Evolutionary conservation across 2,888 invertebrate genomes (phyloP).

Genomic region (Cantharis lateralis): DNA sequence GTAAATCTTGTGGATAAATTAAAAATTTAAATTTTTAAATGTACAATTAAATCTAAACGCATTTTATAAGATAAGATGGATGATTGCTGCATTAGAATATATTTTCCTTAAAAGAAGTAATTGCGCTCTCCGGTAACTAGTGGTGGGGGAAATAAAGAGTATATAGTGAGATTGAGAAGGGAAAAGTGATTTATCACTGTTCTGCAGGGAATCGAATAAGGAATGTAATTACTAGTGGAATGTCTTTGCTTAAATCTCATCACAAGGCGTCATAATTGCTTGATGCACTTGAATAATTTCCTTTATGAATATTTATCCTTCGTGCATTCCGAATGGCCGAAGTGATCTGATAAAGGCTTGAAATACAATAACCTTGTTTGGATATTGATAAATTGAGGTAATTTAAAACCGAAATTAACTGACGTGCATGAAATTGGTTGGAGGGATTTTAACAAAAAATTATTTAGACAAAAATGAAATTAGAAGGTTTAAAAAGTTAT

Average conservation of each 20-base stretch:
- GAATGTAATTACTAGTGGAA: slow-evolving; percentile 51
- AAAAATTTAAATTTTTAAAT: slow-evolving; percentile 14
- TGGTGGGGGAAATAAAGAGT: slow-evolving; percentile 31
- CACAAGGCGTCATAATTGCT: slow-evolving; percentile 34
- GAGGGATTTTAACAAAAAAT: not conserved
- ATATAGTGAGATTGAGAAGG: slow-evolving; percentile 34
- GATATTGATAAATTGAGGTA: not conserved
- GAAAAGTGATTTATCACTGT: slow-evolving; percentile 48
- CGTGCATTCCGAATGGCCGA: not conserved
- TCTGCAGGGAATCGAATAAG: slow-evolving; percentile 48
- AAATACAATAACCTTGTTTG: not conserved
- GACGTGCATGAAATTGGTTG: not conserved
- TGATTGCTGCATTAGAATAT: slow-evolving; percentile 35
- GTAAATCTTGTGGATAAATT: not conserved
- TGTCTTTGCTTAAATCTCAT: slow-evolving; percentile 50
- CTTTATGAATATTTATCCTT: slow-evolving; percentile 23
- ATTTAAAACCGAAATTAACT: not conserved
- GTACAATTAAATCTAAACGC: slow-evolving; percentile 40
- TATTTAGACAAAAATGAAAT: not conserved
- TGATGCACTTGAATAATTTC: slow-evolving; percentile 30
- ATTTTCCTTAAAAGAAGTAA: slow-evolving; percentile 42
- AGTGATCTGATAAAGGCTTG: not conserved
- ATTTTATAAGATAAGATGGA: slow-evolving; percentile 33
- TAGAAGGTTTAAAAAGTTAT: slow-evolving; percentile 1
- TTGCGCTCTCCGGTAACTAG: slow-evolving; percentile 44